Evolutionary conservation across 35 echinoderm and acorn worm genomes (phyloP).

Genomic region (Apostichopus japonicus): DNA sequence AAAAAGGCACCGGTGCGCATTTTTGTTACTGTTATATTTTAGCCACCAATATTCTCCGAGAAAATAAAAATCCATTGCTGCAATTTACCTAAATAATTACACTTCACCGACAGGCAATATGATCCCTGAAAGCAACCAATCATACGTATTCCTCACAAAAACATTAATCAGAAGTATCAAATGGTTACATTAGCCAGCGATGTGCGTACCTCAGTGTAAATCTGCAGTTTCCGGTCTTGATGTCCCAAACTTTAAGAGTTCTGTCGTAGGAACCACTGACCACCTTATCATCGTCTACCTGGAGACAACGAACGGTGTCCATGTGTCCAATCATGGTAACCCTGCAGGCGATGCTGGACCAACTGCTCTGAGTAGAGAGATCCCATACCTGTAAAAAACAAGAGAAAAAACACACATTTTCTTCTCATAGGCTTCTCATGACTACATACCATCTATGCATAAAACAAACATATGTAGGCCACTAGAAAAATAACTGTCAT

Average conservation of each 20-base stretch:
- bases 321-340: constrained; percentile 94
- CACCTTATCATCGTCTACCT: constrained; percentile 98
- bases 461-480: too few species aligned
- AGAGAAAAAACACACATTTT: background rate
- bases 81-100: constrained; percentile 54
- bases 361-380: constrained; percentile 96
- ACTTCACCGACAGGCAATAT: constrained; percentile 17
- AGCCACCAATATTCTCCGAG: background rate
- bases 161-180: too few species aligned
- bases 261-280: constrained; percentile 98
- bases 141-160: too few species aligned
- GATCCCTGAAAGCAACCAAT: too few species aligned
- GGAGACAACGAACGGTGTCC: constrained; percentile 91
- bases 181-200: too few species aligned
- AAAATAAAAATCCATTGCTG: constrained; percentile 35
- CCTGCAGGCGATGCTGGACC: constrained; percentile 96
- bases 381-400: constrained; percentile 86
- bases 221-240: constrained; percentile 84
- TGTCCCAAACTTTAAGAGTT: constrained; percentile 98
- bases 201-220: constrained; percentile 80
- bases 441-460: too few species aligned
- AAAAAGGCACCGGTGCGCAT: background rate
- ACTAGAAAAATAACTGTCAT: too few species aligned
- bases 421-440: too few species aligned
- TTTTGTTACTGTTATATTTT: constrained; percentile 12